Evolutionary conservation across 2,113 vertebrate genomes (phyloP).

Genomic region (Nibea albiflora): DNA sequence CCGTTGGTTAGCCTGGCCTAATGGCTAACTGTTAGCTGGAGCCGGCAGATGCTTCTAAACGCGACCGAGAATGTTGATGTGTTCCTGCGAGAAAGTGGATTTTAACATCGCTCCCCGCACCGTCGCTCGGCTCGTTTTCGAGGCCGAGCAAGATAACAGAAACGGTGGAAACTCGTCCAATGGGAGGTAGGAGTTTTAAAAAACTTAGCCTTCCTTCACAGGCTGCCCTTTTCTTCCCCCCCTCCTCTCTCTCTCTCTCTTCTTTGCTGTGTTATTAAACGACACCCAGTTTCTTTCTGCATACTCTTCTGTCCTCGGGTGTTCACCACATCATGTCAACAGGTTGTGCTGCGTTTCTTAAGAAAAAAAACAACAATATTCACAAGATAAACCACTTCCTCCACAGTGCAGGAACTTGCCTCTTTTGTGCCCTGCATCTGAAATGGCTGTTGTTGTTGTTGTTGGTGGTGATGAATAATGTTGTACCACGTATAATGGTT

Average conservation of each 20-base stretch:
- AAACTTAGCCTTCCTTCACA: not conserved
- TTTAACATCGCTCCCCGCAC: slow-evolving; percentile 79
- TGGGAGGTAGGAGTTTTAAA: slow-evolving; percentile 81
- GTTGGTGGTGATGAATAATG: not conserved
- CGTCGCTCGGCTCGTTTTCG: slow-evolving; percentile 82
- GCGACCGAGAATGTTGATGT: slow-evolving; percentile 80
- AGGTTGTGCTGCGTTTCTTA: not conserved
- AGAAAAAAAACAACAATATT: not conserved
- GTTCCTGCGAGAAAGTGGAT: slow-evolving; percentile 85
- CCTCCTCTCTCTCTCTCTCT: too few species aligned
- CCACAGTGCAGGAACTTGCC: not conserved
- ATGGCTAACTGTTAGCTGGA: slow-evolving; percentile 53
- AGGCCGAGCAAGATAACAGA: slow-evolving; percentile 81
- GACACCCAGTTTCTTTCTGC: not conserved
- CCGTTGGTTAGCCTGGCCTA: slow-evolving; percentile 21
- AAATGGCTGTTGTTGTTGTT: not conserved
- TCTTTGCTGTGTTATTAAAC: not conserved
- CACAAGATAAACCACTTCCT: slow-evolving; percentile 3
- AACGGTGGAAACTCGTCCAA: slow-evolving; percentile 85
- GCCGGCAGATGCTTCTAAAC: slow-evolving; percentile 58
- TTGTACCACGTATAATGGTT: not conserved
- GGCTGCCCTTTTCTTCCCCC: not conserved
- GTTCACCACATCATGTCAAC: not conserved
- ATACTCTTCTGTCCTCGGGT: fast-evolving
- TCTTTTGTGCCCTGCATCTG: not conserved